Base-by-base conservation (phyloP, 2,113 vertebrate genomes). In the Capra hircus region DNA sequence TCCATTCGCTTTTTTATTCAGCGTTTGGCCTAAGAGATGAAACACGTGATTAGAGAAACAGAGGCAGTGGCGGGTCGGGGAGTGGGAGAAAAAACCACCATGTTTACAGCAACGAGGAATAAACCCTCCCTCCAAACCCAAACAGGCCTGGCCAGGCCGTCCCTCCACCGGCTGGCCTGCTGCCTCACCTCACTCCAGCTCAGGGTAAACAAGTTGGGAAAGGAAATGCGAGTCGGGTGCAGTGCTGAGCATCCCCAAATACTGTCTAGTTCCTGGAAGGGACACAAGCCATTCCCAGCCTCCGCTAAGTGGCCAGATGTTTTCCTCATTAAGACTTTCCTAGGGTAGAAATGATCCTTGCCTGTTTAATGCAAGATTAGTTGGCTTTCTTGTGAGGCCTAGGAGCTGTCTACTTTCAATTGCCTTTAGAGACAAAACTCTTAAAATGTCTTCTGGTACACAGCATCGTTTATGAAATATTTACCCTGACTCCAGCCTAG, bases 311-410 rank as follows among this genome's bases (percentile, higher is more conserved):
- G 86, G 85, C 91, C 97, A 97, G 95, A 90, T 96, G 98, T 98
- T 97, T 97, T 90, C 78, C 98, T 97, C 97, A 88, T 98, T 97
- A 98, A 88, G 0, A 14, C 95, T 91, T 95, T 96, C 77, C 97
- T 86, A 19, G 82, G 81, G 48, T 96, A 98, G 93, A 93, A 88
- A 95, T 80, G 94, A 86, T 1, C 84, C 94, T 81, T 87, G 96
- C 60, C 93, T 94, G 5, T 0, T 95, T 94, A 52, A 94, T 85
- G 52, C 71, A 94, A 19, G 11, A 88, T 88, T 87, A 97, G 88
- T 30, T 52, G 97, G 90, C 81, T 15, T 25, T 87, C 94, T 45
- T 45, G 25, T 55, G 53, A 95, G 45, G 59, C 78, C 60, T 80
- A 59, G 87, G 96, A 91, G 88, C 90, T 36, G 92, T 83, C 78